phyloP scores from a whole-genome alignment of 2,888 invertebrate genomes.

The Notodonta ziczac region DNA sequence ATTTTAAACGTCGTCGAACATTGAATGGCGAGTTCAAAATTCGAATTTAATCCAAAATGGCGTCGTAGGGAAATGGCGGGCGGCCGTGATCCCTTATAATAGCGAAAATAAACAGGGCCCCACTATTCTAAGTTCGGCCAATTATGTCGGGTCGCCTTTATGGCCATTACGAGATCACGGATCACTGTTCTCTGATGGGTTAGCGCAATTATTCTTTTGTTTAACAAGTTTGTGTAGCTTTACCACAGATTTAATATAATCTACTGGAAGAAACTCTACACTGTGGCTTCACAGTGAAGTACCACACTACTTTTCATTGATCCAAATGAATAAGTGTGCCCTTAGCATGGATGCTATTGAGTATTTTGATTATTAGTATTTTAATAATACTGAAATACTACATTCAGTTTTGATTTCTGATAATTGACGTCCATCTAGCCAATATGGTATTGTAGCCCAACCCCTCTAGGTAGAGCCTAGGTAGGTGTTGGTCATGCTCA shows the following conservation, averaged over 20 bases:
- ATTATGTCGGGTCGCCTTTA: slow-evolving; percentile 6
- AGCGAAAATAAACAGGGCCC: slow-evolving; percentile 6
- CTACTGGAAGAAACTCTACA: too few species aligned
- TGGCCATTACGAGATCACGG: slow-evolving; percentile 4
- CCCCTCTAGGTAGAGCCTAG: too few species aligned
- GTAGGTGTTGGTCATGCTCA: too few species aligned
- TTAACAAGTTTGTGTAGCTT: not conserved
- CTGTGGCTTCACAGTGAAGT: not conserved
- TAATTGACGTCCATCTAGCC: too few species aligned
- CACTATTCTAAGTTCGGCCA: slow-evolving; percentile 4
- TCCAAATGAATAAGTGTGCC: too few species aligned
- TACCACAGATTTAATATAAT: too few species aligned
- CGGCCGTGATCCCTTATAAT: slow-evolving; percentile 4
- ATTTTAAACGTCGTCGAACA: not conserved
- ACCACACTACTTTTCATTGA: too few species aligned
- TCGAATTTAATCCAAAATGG: slow-evolving; percentile 5
- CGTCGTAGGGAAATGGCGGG: slow-evolving; percentile 1
- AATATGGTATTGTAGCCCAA: too few species aligned
- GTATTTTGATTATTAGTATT: too few species aligned
- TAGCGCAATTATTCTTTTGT: slow-evolving; percentile 2
- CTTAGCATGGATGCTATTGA: too few species aligned
- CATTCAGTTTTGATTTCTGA: too few species aligned
- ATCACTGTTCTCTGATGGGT: slow-evolving; percentile 4
- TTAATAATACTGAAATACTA: too few species aligned
- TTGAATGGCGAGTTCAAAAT: not conserved